A percentile compares a stretch with the other conserved stretches of the same genome.
Evolutionary conservation across 2,113 vertebrate species (phyloP).

Genomic region (Tetraodon nigroviridis): DNA sequence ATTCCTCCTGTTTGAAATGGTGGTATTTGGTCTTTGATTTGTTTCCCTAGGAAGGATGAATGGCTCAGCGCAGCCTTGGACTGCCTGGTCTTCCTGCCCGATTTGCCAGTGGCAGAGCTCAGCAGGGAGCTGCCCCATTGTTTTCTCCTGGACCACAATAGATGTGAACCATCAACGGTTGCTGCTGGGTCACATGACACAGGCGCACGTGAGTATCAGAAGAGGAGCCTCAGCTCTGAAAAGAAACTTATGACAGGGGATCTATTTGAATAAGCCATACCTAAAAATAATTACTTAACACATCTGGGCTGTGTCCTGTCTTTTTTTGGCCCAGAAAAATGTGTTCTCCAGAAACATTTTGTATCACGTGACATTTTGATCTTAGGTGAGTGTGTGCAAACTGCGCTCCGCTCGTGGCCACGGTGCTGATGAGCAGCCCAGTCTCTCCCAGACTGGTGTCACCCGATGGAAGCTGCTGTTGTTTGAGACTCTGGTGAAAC

Average conservation of each 20-base stretch:
- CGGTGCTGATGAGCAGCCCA: neutral
- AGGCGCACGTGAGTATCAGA: slow-evolving; percentile 7
- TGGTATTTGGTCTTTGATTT: neutral
- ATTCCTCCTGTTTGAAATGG: neutral
- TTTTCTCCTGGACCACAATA: slow-evolving; percentile 62
- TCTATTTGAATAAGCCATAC: too few species aligned
- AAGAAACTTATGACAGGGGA: too few species aligned
- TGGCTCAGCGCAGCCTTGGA: slow-evolving; percentile 88
- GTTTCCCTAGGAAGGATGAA: slow-evolving; percentile 76
- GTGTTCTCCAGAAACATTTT: too few species aligned
- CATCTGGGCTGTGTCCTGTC: too few species aligned
- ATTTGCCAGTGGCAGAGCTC: slow-evolving; percentile 85
- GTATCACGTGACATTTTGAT: too few species aligned
- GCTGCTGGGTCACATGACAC: neutral
- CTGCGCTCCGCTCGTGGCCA: neutral
- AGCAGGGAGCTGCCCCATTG: slow-evolving; percentile 83
- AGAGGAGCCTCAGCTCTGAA: neutral
- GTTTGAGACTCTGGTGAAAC: slow-evolving; percentile 80
- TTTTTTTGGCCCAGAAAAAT: too few species aligned
- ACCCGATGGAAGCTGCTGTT: slow-evolving; percentile 79
- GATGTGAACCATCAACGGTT: slow-evolving; percentile 5
- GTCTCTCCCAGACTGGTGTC: slow-evolving; percentile 20
- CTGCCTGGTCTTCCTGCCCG: slow-evolving; percentile 88
- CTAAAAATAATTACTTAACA: too few species aligned
- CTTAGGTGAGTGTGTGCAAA: neutral